These are phyloP conservation scores for Vanessa tameamea DNA, from an alignment of 1,140 invertebrate genomes.

Conservation along the genomic window DNA sequence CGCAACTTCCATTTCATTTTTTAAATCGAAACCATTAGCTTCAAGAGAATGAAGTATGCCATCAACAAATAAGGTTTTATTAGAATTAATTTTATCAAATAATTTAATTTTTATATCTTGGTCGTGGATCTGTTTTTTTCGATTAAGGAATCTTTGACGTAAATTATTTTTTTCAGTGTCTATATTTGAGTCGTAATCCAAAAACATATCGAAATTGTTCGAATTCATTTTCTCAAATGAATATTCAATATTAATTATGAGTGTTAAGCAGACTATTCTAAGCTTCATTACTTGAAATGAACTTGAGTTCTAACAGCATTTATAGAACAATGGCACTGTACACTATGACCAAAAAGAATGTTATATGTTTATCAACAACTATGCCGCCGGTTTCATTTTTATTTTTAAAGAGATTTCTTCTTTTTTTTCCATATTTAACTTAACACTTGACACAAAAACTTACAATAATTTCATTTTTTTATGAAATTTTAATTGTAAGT, in stretches of 20 bases:
- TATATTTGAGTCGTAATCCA: conserved; percentile 16
- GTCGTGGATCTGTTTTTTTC: conserved; percentile 35
- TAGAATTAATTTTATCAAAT: conserved; percentile 36
- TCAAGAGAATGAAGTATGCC: conserved; percentile 44
- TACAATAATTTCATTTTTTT: no score
- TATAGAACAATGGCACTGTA: neutral
- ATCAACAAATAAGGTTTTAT: conserved; percentile 41
- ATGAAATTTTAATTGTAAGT: no score
- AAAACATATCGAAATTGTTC: neutral
- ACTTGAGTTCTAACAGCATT: neutral
- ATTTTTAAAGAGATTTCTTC: neutral
- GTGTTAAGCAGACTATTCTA: neutral
- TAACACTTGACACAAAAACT: no score
- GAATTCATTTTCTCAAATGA: neutral
- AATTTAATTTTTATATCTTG: conserved; percentile 32
- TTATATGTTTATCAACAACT: conserved; percentile 1
- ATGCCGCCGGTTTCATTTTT: neutral
- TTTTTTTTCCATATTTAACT: neutral
- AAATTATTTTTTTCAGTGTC: conserved; percentile 14
- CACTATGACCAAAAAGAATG: neutral
- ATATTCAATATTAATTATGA: neutral
- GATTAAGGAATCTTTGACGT: conserved; percentile 32
- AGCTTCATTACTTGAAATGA: neutral
- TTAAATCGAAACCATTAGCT: conserved; percentile 22
- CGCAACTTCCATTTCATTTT: conserved; percentile 44